These are phyloP conservation scores for Lepus timidus DNA, from an alignment of 2,113 vertebrate genomes.

Conservation along the genomic window DNA sequence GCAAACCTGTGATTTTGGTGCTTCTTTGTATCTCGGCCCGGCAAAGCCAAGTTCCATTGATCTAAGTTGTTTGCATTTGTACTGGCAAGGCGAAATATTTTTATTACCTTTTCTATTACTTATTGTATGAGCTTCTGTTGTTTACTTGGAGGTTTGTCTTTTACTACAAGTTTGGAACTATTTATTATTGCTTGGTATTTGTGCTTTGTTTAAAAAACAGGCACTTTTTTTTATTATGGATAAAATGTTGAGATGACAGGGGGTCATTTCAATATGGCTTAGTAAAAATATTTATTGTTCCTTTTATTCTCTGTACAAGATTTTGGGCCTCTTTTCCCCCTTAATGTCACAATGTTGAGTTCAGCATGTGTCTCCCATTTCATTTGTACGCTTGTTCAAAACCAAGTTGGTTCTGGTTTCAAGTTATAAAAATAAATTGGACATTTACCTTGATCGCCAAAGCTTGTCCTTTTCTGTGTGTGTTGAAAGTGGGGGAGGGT, in stretches of 20 bases:
- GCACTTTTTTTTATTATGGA: conserved; percentile 91
- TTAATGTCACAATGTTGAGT: conserved; percentile 92
- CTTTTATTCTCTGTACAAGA: conserved; percentile 93
- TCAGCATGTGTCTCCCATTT: conserved; percentile 94
- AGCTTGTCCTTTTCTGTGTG: conserved; percentile 89
- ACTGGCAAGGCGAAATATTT: conserved; percentile 93
- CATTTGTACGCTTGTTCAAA: conserved; percentile 94
- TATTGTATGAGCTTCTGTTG: conserved; percentile 93
- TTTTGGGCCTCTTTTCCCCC: conserved; percentile 90
- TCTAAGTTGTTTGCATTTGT: conserved; percentile 93
- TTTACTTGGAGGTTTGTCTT: conserved; percentile 93
- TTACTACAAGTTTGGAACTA: conserved; percentile 94
- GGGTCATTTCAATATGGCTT: conserved; percentile 92
- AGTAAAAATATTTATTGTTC: conserved; percentile 94
- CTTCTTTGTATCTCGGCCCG: conserved; percentile 90
- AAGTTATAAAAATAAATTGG: conserved; percentile 95
- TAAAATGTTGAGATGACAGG: conserved; percentile 92
- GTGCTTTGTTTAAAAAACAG: conserved; percentile 91
- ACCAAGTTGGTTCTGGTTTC: conserved; percentile 94
- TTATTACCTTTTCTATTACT: conserved; percentile 94
- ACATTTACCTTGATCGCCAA: conserved; percentile 93
- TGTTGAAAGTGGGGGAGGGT: conserved; percentile 75
- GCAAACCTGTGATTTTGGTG: conserved; percentile 90
- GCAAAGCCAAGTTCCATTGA: conserved; percentile 89
- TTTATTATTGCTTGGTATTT: conserved; percentile 94